Percentiles rank a stretch among this genome's conserved stretches.
Conservation (phyloP, 2,888 invertebrate species). For the Nudaria mundana region DNA sequence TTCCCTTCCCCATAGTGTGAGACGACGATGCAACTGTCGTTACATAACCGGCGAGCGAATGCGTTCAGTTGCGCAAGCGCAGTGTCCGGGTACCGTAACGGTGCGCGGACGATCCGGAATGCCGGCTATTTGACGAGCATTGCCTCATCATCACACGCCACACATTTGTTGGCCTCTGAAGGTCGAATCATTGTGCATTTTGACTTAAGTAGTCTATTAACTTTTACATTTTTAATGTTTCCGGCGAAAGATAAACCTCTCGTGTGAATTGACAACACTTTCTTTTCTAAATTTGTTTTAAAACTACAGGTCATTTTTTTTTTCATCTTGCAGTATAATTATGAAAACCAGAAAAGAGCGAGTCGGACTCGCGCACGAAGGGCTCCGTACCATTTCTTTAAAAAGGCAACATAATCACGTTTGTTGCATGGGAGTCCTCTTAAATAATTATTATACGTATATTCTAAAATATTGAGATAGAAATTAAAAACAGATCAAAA, state of each 20-base stretch:
- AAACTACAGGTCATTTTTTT: too few relatives aligned
- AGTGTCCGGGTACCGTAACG: constrained; percentile 72
- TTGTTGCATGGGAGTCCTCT: too few relatives aligned
- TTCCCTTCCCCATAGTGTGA: constrained; percentile 42
- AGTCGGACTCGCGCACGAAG: too few relatives aligned
- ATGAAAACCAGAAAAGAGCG: too few relatives aligned
- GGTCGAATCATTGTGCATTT: constrained; percentile 33
- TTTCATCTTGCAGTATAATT: too few relatives aligned
- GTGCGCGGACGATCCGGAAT: constrained; percentile 72
- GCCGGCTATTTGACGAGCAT: constrained; percentile 68
- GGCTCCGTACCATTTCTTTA: too few relatives aligned
- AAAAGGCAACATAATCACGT: too few relatives aligned
- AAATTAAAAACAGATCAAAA: too few relatives aligned
- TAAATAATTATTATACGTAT: too few relatives aligned
- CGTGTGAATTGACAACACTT: constrained; percentile 16
- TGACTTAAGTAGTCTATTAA: constrained; percentile 16
- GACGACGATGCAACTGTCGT: constrained; percentile 47
- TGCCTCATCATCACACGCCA: constrained; percentile 58
- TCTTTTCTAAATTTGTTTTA: not conserved
- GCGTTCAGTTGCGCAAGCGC: constrained; percentile 67
- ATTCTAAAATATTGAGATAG: too few relatives aligned
- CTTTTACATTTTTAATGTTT: constrained; percentile 16
- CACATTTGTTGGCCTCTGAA: constrained; percentile 39
- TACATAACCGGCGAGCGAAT: constrained; percentile 65
- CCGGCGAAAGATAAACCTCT: constrained; percentile 13